Evolutionary conservation across 2,113 vertebrate species (phyloP).

Genomic region (Parotia lawesii): DNA sequence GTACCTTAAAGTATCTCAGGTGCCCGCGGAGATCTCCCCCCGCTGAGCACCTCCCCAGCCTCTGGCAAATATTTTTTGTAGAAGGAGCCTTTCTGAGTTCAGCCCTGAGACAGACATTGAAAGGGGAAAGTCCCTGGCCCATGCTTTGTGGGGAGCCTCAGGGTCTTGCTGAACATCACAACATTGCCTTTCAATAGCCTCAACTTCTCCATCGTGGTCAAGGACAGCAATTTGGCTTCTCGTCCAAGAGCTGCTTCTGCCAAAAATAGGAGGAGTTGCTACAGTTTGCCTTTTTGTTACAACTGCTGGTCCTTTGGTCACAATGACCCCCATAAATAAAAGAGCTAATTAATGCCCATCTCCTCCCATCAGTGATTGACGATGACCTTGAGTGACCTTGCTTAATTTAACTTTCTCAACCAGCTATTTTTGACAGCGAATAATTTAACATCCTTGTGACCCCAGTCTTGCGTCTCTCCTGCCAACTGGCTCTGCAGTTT

Average conservation of each 20-base stretch:
- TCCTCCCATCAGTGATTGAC: neutral
- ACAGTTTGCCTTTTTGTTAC: neutral
- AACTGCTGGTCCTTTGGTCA: neutral
- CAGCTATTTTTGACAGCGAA: constrained; percentile 44
- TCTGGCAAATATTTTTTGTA: neutral
- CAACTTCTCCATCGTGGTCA: neutral
- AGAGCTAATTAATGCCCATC: constrained; percentile 1
- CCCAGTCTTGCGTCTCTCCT: constrained; percentile 18
- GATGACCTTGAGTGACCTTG: constrained; percentile 32
- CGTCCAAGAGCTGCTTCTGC: neutral
- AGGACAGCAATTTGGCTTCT: neutral
- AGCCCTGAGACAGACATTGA: neutral
- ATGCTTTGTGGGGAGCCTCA: neutral
- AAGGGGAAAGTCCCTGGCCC: neutral
- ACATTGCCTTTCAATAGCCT: neutral
- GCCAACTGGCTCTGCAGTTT: constrained; percentile 50
- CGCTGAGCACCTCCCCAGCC: neutral
- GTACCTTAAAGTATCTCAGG: neutral
- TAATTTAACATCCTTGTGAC: constrained; percentile 54
- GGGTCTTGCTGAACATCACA: neutral
- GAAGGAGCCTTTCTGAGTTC: neutral
- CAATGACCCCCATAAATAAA: neutral
- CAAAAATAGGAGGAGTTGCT: neutral
- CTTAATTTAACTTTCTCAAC: constrained; percentile 35
- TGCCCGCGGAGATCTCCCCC: neutral